Evolutionary conservation across 1,140 invertebrate genomes (phyloP), one percentile per base, ranked within the genome.

Genomic region (Macrostomum lignano): DNA sequence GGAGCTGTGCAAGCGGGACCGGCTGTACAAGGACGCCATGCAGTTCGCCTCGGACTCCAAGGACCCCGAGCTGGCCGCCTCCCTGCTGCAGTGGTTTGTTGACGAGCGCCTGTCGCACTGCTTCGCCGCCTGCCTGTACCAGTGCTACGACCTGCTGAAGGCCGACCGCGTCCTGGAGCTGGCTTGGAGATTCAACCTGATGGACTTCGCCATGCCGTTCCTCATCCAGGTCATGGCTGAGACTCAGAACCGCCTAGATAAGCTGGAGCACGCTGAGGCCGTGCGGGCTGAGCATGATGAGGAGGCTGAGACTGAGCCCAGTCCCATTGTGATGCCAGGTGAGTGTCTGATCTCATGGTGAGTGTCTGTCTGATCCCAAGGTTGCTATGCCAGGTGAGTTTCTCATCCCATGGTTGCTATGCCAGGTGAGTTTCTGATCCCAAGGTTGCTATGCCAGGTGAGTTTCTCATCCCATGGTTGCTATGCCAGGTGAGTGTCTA

Each of bases 191-290:
- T 78, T 98, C 61, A 79, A 84, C 49, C 91, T 98, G 42, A 79
- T 88, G 68, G 81, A 96, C 63, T 94, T 88, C 57, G 86, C 88
- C 26, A 96, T 96, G 88, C 91, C 91, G 25, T 98, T 86, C 62
- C 69, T 98, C 49, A 88, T 98, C 45, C 88, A 60, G 42, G 75
- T 82, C 44, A 68, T 68, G 52, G n/a, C 22, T 17, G 32, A 33
- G n/a, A 7, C 19, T 17, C 7, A 33, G 22, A 7, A n/a, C n/a
- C n/a, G n/a, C n/a, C n/a, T n/a, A n/a, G n/a, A n/a, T n/a, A n/a
- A n/a, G n/a, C n/a, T n/a, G n/a, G n/a, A n/a, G n/a, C n/a, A n/a
- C n/a, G 10, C 11, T 14, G 26, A 33, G 20, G 31, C 25, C 9
- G 31, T 17, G 5, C 28, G 28, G 15, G 14, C 20, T 20, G 28